phyloP scores from a whole-genome alignment of 2,113 vertebrate genomes.

The Leucosticte australis region DNA sequence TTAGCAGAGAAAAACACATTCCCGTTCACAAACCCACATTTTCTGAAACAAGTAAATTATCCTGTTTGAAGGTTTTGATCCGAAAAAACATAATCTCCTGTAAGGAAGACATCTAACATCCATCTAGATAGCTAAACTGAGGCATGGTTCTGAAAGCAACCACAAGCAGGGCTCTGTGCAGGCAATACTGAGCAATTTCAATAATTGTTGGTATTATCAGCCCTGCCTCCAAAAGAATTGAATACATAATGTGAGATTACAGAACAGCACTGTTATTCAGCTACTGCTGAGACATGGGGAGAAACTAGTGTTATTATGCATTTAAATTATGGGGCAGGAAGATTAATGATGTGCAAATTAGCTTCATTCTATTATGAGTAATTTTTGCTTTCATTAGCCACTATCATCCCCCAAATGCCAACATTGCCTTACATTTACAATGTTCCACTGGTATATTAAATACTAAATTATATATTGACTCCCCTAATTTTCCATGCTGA shows the following conservation, averaged over 20 bases:
- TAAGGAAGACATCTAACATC: background rate
- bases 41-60: background rate
- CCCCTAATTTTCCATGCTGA: background rate
- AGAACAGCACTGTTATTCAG: background rate
- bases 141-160: background rate
- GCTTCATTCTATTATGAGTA: background rate
- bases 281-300: background rate
- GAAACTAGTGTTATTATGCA: background rate
- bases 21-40: background rate
- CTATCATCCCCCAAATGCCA: background rate
- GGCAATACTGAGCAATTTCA: background rate
- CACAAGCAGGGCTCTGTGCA: background rate
- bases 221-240: background rate
- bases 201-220: background rate
- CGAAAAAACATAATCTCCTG: background rate
- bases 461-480: conserved; percentile 7
- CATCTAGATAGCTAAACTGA: background rate
- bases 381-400: conserved; percentile 27
- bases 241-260: background rate
- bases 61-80: background rate
- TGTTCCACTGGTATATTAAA: conserved; percentile 31
- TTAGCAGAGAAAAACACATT: background rate
- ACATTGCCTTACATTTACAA: background rate
- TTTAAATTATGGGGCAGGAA: conserved; percentile 11
- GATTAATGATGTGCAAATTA: conserved; percentile 53